Percentiles rank a stretch among this genome's conserved stretches.
phyloP scores from a whole-genome alignment of 1,140 invertebrate species.

The Dendrolimus kikuchii region DNA sequence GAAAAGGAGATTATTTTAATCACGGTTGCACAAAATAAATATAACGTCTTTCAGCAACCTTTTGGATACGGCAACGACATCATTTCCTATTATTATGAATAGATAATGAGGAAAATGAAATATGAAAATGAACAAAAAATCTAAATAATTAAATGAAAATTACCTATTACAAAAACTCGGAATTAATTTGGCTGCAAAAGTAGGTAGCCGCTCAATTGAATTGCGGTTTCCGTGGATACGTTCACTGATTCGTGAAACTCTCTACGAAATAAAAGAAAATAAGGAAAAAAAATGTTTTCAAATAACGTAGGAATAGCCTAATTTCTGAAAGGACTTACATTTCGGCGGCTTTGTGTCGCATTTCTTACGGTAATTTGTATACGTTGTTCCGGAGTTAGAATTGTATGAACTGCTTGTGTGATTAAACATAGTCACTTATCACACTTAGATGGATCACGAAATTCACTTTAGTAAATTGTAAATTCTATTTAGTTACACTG shows the following conservation, averaged over 20 bases:
- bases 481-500: background rate
- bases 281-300: slow-evolving; percentile 10
- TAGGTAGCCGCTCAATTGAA: slow-evolving; percentile 23
- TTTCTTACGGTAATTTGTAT: slow-evolving; percentile 15
- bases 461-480: background rate
- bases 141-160: background rate
- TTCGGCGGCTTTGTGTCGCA: slow-evolving; percentile 29
- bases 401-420: slow-evolving; percentile 42
- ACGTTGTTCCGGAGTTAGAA: slow-evolving; percentile 11
- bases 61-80: too few species aligned
- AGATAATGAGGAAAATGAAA: too few species aligned
- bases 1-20: too few species aligned
- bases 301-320: background rate
- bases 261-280: slow-evolving; percentile 11
- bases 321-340: slow-evolving; percentile 21
- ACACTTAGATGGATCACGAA: background rate
- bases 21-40: too few species aligned
- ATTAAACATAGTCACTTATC: slow-evolving; percentile 41
- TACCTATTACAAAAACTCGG: slow-evolving; percentile 10
- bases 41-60: too few species aligned
- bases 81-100: too few species aligned
- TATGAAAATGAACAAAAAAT: too few species aligned
- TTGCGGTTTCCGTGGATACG: slow-evolving; percentile 21
- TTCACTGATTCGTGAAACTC: slow-evolving; percentile 25
- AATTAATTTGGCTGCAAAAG: slow-evolving; percentile 17